These are phyloP conservation scores for Odocoileus virginianus DNA, from an alignment of 2,113 vertebrate species.

Conservation along the genomic window DNA sequence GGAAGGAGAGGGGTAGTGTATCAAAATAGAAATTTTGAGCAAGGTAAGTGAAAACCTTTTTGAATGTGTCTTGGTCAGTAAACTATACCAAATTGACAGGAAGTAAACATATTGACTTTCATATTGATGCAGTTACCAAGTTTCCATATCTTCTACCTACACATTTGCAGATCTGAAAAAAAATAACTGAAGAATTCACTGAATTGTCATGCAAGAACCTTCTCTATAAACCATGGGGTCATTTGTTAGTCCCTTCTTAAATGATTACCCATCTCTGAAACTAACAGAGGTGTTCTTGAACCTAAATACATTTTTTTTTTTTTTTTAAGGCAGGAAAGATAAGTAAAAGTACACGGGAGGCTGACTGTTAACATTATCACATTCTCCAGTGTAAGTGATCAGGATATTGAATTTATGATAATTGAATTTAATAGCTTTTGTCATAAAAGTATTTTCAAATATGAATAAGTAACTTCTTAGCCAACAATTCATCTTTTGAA, in stretches of 20 bases:
- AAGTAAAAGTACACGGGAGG: background rate
- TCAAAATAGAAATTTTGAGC: background rate
- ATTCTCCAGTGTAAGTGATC: background rate
- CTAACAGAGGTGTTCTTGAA: background rate
- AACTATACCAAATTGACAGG: background rate
- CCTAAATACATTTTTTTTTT: background rate
- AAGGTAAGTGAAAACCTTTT: slow-evolving; percentile 22
- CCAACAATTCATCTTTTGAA: background rate
- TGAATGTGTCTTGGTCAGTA: background rate
- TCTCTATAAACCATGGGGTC: background rate
- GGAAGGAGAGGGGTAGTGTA: slow-evolving; percentile 9
- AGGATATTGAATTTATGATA: background rate
- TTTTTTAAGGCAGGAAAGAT: background rate
- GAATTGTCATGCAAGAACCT: background rate
- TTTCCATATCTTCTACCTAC: background rate
- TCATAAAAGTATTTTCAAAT: slow-evolving; percentile 7
- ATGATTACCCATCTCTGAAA: background rate
- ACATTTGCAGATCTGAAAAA: background rate
- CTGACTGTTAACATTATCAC: background rate
- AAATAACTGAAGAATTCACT: background rate
- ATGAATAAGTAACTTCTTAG: background rate
- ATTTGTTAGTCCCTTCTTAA: background rate
- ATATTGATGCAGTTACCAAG: background rate
- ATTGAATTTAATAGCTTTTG: background rate
- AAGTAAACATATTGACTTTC: background rate